A percentile compares a stretch with the other conserved stretches of the same genome.
These are phyloP conservation scores for Brachionus manjavacas DNA, from an alignment of 1,140 invertebrate genomes.

Conservation along the genomic window DNA sequence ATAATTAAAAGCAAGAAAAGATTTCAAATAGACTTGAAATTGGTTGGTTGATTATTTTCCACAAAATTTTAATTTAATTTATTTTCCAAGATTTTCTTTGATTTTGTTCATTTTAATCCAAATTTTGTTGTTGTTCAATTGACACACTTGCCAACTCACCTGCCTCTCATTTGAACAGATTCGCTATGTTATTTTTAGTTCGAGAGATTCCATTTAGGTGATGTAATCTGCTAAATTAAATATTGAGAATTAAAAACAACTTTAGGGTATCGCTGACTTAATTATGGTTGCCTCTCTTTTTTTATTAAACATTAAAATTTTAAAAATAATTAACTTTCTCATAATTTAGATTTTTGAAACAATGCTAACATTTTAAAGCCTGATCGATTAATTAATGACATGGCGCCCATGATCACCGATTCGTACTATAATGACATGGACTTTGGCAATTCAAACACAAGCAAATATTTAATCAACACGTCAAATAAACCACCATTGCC, in stretches of 20 bases:
- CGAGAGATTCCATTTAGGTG: not conserved
- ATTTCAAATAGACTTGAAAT: not conserved
- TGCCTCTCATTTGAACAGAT: not conserved
- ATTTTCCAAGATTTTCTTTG: not conserved
- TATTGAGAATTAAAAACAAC: not conserved
- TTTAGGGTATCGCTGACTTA: not conserved
- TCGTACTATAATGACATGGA: slow-evolving; percentile 35
- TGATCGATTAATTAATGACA: not conserved
- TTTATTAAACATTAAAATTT: not conserved
- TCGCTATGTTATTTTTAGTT: not conserved
- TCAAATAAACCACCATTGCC: slow-evolving; percentile 20
- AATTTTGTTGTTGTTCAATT: not conserved
- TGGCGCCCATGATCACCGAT: slow-evolving; percentile 42
- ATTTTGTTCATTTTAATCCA: not conserved
- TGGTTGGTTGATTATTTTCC: not conserved
- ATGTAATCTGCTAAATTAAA: not conserved
- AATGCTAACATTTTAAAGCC: not conserved
- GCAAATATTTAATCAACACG: not conserved
- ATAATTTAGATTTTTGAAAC: not conserved
- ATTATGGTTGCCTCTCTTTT: not conserved
- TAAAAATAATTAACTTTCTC: not conserved
- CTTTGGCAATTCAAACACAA: slow-evolving; percentile 3
- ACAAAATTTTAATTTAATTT: not conserved
- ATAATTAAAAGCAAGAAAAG: slow-evolving; percentile 28
- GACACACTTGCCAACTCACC: not conserved